phyloP scores from a whole-genome alignment of 2,888 invertebrate species.

The Harmothoe impar region DNA sequence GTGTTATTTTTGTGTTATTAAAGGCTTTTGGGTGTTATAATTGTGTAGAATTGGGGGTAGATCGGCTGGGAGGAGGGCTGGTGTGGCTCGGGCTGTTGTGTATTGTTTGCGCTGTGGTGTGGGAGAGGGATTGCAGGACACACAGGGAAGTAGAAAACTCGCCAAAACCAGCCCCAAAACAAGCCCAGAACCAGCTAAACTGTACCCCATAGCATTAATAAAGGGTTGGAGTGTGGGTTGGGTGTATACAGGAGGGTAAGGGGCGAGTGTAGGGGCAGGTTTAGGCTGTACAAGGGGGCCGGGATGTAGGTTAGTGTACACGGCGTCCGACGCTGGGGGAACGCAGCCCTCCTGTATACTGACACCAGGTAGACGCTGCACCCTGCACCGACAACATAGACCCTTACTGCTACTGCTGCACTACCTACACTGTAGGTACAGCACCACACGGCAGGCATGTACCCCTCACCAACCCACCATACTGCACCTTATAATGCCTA shows the following conservation, averaged over 20 bases:
- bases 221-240: not conserved
- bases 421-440: not conserved
- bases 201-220: not conserved
- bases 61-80: not conserved
- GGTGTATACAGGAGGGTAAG: not conserved
- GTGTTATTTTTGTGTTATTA: not conserved
- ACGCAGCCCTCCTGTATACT: not conserved
- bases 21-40: too few relatives aligned
- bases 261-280: not conserved
- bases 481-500: too few relatives aligned
- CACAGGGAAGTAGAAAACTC: slow-evolving; percentile 28
- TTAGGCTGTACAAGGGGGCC: not conserved
- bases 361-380: not conserved
- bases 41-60: not conserved
- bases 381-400: too few relatives aligned
- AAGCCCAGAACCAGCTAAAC: not conserved
- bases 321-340: not conserved
- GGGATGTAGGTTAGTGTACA: slow-evolving; percentile 1
- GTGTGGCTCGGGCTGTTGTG: not conserved
- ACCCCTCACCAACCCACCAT: not conserved
- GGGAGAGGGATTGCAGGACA: not conserved
- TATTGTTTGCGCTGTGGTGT: not conserved
- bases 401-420: not conserved
- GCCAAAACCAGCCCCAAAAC: not conserved
- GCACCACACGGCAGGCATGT: not conserved